Evolutionary conservation across 2,113 vertebrate species (phyloP).

Genomic region (Oophaga pumilio): DNA sequence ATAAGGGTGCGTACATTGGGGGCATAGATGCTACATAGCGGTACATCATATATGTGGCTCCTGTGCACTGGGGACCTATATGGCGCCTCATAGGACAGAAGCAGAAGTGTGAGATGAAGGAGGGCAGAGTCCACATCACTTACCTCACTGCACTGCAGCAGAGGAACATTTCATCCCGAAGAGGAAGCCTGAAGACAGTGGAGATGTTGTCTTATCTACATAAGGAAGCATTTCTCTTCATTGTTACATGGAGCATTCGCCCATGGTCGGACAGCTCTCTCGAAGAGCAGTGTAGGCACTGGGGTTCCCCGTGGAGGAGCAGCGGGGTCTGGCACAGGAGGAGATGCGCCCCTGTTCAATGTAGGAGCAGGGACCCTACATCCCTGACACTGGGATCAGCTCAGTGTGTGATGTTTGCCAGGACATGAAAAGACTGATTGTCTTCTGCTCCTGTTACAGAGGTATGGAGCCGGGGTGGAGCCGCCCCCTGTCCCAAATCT

Average conservation of each 20-base stretch:
- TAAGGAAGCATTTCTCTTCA: slow-evolving; percentile 12
- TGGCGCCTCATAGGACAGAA: no score
- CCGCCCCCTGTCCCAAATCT: slow-evolving; percentile 29
- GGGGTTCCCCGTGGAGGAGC: background rate
- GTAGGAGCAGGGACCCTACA: background rate
- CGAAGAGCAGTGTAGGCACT: background rate
- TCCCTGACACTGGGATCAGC: background rate
- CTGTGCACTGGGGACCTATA: background rate
- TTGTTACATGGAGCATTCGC: background rate
- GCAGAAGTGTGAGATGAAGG: no score
- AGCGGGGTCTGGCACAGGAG: background rate
- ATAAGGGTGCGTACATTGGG: no score
- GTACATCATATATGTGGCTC: background rate
- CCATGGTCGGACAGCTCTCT: background rate
- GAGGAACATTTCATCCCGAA: background rate
- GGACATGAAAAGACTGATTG: slow-evolving; percentile 45
- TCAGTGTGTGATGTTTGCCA: background rate
- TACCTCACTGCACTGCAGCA: background rate
- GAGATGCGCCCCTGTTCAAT: background rate
- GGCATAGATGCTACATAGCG: no score
- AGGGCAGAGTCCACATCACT: background rate
- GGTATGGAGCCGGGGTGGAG: background rate
- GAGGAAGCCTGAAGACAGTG: background rate
- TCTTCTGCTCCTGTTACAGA: slow-evolving; percentile 5
- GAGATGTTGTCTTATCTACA: background rate